These are phyloP conservation scores for Apoderus coryli DNA, from an alignment of 2,888 invertebrate species.

Conservation along the genomic window DNA sequence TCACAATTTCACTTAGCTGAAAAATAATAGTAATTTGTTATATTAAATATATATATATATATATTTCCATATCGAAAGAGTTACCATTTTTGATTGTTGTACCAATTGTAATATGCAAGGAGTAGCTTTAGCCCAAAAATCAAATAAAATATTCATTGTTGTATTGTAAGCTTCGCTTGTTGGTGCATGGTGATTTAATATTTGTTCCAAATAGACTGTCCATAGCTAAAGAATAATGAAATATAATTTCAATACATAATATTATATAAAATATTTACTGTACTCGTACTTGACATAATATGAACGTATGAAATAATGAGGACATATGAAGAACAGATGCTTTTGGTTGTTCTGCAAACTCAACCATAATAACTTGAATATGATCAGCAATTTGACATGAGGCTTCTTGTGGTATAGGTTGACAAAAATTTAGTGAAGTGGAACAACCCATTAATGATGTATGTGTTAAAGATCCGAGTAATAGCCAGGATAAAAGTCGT, in stretches of 20 bases:
- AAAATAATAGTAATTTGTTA: slow-evolving; percentile 14
- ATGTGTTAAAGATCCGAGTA: slow-evolving; percentile 88
- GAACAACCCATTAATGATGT: slow-evolving; percentile 49
- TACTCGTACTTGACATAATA: slow-evolving; percentile 70
- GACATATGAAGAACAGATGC: slow-evolving; percentile 89
- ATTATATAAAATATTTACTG: slow-evolving; percentile 1
- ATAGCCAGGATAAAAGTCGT: slow-evolving; percentile 86
- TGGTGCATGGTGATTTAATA: slow-evolving; percentile 50
- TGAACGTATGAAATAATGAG: slow-evolving; percentile 92
- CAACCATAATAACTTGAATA: slow-evolving; percentile 89
- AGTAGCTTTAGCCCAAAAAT: slow-evolving; percentile 98
- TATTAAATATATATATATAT: slow-evolving; percentile 13
- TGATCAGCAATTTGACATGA: slow-evolving; percentile 96
- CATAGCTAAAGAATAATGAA: slow-evolving; percentile 49
- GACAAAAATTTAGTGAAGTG: slow-evolving; percentile 38
- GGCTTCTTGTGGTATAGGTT: slow-evolving; percentile 90
- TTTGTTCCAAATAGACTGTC: slow-evolving; percentile 95
- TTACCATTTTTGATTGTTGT: slow-evolving; percentile 78
- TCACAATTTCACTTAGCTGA: slow-evolving; percentile 94
- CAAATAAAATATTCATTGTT: slow-evolving; percentile 72
- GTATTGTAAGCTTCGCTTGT: slow-evolving; percentile 57
- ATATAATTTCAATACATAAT: neutral
- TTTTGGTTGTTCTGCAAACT: slow-evolving; percentile 92
- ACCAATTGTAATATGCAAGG: slow-evolving; percentile 89
- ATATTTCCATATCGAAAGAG: too few relatives aligned